Evolutionary conservation across 2,888 invertebrate species (phyloP).

Genomic region (Hypsopygia costalis): DNA sequence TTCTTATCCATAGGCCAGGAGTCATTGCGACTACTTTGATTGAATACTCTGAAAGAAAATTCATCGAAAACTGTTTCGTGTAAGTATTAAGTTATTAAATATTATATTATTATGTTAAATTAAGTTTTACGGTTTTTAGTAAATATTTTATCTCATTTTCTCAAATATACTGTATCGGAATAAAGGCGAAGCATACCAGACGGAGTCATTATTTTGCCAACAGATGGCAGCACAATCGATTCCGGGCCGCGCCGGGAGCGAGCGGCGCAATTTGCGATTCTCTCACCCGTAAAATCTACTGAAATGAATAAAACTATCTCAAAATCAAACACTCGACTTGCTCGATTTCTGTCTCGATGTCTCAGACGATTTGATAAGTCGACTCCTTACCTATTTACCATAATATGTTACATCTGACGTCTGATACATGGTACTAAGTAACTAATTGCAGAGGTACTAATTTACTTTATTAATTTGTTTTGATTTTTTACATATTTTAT

Average conservation of each 20-base stretch:
- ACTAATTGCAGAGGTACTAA: too few species aligned
- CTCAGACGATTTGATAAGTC: constrained; percentile 12
- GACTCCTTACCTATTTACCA: not conserved
- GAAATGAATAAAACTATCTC: constrained; percentile 76
- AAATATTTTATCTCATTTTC: too few species aligned
- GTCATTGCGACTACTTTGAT: too few species aligned
- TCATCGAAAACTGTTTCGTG: too few species aligned
- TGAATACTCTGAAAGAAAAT: too few species aligned
- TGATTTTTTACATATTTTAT: too few species aligned
- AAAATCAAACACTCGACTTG: constrained; percentile 54
- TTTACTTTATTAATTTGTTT: too few species aligned
- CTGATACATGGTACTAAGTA: too few species aligned
- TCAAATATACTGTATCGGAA: constrained; percentile 37
- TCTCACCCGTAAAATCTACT: constrained; percentile 72
- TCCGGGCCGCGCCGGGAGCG: constrained; percentile 55
- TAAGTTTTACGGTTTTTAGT: too few species aligned
- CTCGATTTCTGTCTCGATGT: constrained; percentile 39
- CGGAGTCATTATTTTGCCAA: constrained; percentile 75
- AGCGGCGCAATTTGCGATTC: constrained; percentile 71
- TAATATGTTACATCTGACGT: not conserved
- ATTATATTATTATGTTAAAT: too few species aligned
- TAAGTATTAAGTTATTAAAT: too few species aligned
- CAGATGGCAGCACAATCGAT: constrained; percentile 78
- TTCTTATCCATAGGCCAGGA: too few species aligned
- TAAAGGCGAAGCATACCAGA: constrained; percentile 65